Conservation (phyloP, 2,888 invertebrate species). For the Netelia virgata region DNA sequence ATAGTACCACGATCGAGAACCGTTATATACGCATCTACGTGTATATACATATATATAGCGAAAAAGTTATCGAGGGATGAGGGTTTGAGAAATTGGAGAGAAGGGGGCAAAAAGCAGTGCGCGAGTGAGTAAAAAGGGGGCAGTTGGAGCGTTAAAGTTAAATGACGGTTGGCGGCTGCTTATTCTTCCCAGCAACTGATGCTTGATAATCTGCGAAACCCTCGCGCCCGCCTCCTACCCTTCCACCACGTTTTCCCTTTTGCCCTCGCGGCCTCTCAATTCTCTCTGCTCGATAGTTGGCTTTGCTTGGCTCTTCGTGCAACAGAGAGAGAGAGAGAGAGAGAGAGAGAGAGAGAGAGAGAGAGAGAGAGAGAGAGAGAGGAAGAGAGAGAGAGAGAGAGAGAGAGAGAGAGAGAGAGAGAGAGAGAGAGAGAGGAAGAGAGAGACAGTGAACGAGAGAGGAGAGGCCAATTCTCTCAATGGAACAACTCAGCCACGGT, state of each 20-base stretch:
- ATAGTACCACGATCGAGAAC: conserved; percentile 30
- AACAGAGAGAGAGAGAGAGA: conserved; percentile 50
- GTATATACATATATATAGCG: not conserved
- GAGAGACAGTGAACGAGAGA: conserved; percentile 51
- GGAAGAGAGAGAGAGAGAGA: not conserved
- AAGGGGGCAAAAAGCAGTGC: conserved; percentile 38
- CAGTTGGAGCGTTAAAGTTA: conserved; percentile 85
- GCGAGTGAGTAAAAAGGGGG: conserved; percentile 69
- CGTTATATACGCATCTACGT: not conserved
- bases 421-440: conserved; percentile 39
- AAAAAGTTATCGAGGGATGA: conserved; percentile 11
- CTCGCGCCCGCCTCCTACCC: conserved; percentile 58
- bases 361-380: conserved; percentile 20
- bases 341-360: conserved; percentile 42
- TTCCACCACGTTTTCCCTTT: conserved; percentile 28
- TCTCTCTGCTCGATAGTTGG: conserved; percentile 81
- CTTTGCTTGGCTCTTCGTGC: conserved; percentile 44
- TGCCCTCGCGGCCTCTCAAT: conserved; percentile 77
- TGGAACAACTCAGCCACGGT: conserved; percentile 84
- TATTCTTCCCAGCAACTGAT: conserved; percentile 85
- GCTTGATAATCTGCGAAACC: conserved; percentile 84
- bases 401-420: conserved; percentile 23
- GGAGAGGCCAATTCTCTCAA: conserved; percentile 77
- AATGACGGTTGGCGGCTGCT: conserved; percentile 85
- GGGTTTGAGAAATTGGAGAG: conserved; percentile 29